Base-by-base conservation (phyloP, 2,113 vertebrate species). In the Leptosomus discolor region DNA sequence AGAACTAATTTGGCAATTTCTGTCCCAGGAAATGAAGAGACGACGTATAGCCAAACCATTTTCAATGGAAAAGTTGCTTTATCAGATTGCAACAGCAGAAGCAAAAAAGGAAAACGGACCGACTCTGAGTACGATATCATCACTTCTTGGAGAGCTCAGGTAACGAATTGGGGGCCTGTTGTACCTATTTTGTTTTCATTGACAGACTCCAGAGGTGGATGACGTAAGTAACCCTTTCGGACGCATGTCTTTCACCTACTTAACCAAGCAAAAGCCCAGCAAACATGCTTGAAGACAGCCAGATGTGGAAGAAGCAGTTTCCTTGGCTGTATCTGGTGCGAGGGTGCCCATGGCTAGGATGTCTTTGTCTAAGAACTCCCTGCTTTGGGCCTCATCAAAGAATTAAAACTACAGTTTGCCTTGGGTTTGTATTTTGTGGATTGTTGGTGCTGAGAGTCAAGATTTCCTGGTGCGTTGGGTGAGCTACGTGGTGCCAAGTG, bases 31-130 rank as follows among this genome's bases (percentile, higher is more conserved):
- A 97, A 99, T 99, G 98, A 99, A 99, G 98, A 99, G 98, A 88
- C 99, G 99, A 78, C 98, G 97, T 87, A 99, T 99, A 97, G 99
- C 99, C 88, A 99, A 99, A 97, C 99, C 99, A 32, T 99, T 99
- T 97, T 99, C 99, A 78, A 99, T 99, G 99, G 99, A 99, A 97
- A 99, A 99, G 98, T 97, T 99, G 95, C 99, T 99, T 86, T 99
- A 99, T 98, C 99, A 99, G 98, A 99, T 99, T 67, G 99, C 99
- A 96, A 99, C 99, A 15, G 99, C 99, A 5, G 99, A 99, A 97
- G 99, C 99, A 23, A 99, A 99, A 92, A 99, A 99, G 96, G 99
- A 99, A 93, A 99, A 99, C 0, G 98, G 99, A n/a, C 98, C 99
- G 57, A 98, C 99, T 95, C 99, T 99, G 97, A 98, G 98, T 96